phyloP scores from a whole-genome alignment of 2,113 vertebrate species.

The Orthonyx spaldingii region DNA sequence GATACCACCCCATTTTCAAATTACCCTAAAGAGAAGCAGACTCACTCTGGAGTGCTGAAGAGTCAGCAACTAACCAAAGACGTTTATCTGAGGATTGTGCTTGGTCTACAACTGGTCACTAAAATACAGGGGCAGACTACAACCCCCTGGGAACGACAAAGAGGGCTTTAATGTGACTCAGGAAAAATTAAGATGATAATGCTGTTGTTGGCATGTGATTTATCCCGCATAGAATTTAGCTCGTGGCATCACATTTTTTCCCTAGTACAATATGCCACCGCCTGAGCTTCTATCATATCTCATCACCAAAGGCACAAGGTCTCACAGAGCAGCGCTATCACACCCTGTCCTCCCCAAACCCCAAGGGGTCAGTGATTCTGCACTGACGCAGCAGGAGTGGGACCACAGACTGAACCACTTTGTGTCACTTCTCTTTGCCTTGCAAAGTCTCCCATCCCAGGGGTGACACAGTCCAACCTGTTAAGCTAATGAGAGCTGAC shows the following conservation, averaged over 20 bases:
- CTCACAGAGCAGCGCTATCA: neutral
- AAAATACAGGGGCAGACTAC: neutral
- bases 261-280: neutral
- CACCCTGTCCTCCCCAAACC: neutral
- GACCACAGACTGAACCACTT: neutral
- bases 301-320: neutral
- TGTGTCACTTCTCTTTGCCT: neutral
- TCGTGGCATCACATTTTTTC: neutral
- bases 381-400: neutral
- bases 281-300: neutral
- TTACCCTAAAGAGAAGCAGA: neutral
- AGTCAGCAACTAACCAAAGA: neutral
- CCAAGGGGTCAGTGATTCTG: neutral
- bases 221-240: neutral
- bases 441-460: neutral
- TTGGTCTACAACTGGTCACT: neutral
- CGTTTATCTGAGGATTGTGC: neutral
- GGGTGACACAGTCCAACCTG: neutral
- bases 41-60: neutral
- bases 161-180: neutral
- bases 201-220: neutral
- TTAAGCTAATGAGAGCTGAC: constrained; percentile 41
- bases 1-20: neutral
- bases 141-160: neutral
- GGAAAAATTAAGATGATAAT: neutral